Conservation (phyloP, 2,797 vertebrate genomes). For the Hemitrygon akajei region DNA sequence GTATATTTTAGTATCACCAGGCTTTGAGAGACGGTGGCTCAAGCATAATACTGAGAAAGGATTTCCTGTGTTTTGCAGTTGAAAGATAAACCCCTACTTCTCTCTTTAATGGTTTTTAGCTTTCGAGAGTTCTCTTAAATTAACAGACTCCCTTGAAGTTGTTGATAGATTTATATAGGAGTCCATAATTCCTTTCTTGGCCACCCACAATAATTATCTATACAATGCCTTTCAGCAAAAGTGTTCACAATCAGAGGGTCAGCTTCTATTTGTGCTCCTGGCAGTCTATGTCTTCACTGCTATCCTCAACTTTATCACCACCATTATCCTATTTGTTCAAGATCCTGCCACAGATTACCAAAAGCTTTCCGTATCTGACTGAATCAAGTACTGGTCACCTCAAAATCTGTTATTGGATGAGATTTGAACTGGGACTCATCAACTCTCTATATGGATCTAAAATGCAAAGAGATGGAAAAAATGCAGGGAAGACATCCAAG, state of each 20-base stretch:
- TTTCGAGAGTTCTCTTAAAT: not conserved
- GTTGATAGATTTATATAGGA: not conserved
- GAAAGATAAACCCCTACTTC: not conserved
- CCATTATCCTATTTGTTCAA: not conserved
- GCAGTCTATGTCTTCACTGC: not conserved
- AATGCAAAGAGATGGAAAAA: too few relatives aligned
- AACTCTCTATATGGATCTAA: too few relatives aligned
- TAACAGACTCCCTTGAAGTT: not conserved
- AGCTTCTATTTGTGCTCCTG: not conserved
- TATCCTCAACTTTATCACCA: not conserved
- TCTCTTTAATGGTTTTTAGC: not conserved
- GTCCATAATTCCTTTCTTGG: not conserved
- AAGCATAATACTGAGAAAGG: not conserved
- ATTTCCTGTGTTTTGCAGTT: not conserved
- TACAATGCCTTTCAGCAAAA: not conserved
- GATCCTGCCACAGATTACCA: not conserved
- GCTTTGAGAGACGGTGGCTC: not conserved
- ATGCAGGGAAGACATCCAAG: too few relatives aligned
- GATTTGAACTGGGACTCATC: too few relatives aligned
- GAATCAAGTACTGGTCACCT: not conserved
- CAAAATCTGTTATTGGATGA: not conserved
- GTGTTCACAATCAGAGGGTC: not conserved
- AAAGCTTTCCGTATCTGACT: not conserved
- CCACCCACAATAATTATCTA: not conserved
- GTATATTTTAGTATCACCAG: not conserved